Base-by-base conservation (phyloP, 2,888 invertebrate species). In the Hedychridium roseum region DNA sequence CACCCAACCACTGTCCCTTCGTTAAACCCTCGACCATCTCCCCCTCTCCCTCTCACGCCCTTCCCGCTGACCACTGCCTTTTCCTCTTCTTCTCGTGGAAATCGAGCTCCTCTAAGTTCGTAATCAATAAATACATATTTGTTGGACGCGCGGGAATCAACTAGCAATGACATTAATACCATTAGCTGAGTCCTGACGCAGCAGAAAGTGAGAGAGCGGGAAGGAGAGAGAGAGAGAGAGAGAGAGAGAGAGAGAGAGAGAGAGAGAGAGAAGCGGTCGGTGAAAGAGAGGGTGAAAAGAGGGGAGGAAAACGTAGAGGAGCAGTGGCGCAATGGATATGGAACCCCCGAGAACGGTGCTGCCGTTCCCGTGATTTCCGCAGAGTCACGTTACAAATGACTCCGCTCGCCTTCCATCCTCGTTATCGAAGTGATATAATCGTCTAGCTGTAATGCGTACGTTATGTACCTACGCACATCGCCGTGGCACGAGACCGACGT, bases 371-470 rank as follows among this genome's bases (percentile, higher is more conserved):
- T 71, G 70, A 76, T 76, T 76, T 73, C 64, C 58, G 73, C 66
- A 58, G 67, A 71, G 73, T 77, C 78, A 77, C 64, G 71, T 77
- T 74, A 75, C 76, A 76, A 74, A 76, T 73, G 70, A 74, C 68
- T 68, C 52, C 57, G 62, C 57, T 64, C 64, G 60, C 57, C 66
- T 72, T 73, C 70, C 70, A 68, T 70, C 66, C 76, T 77, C 67
- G 73, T 74, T 77, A 72, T 68, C 68, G 48, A 66, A 73, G 68
- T 73, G 74, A 75, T 73, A 74, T 77, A 75, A 77, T 77, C 74
- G 67, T 71, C 68, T 61, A 61, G 66, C 56, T 55, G 62, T 57
- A 57, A 60, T 58, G 60, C 51, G 54, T 39, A 28, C 39, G 36
- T 21, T 45, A 39, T 47, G 26, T 18, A 26, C 23, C 7, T 34